Conservation (phyloP, 2,797 vertebrate genomes). For the Anniella stebbinsi region DNA sequence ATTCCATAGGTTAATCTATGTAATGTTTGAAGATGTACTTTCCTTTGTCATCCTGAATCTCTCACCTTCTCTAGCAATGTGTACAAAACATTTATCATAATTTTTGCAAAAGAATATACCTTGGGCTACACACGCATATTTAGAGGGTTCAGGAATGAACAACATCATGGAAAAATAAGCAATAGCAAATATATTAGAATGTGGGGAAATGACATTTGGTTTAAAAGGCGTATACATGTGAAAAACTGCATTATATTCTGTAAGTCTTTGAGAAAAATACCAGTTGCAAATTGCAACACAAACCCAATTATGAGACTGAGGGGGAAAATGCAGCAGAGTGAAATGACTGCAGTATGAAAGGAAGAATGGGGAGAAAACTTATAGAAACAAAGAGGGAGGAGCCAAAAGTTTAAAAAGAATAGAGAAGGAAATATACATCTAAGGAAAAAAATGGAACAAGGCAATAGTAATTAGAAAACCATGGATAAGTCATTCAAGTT, state of each 20-base stretch:
- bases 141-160: too few relatives aligned
- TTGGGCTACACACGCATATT: not conserved
- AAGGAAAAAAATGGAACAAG: not conserved
- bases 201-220: not conserved
- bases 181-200: not conserved
- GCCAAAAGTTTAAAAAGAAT: not conserved
- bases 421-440: not conserved
- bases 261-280: not conserved
- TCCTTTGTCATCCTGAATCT: too few relatives aligned
- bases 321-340: not conserved
- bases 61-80: too few relatives aligned
- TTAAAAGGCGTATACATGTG: not conserved
- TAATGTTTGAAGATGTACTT: too few relatives aligned
- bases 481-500: not conserved
- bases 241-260: not conserved
- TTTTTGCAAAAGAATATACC: not conserved
- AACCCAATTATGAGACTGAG: not conserved
- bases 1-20: not conserved
- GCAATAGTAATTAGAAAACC: not conserved
- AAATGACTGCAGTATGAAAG: not conserved
- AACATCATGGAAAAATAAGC: not conserved
- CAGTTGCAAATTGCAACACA: not conserved
- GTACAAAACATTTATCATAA: too few relatives aligned
- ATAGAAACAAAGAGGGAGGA: not conserved
- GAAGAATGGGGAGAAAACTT: not conserved